These are phyloP conservation scores for Ips typographus DNA, from an alignment of 1,140 invertebrate genomes.

Conservation along the genomic window DNA sequence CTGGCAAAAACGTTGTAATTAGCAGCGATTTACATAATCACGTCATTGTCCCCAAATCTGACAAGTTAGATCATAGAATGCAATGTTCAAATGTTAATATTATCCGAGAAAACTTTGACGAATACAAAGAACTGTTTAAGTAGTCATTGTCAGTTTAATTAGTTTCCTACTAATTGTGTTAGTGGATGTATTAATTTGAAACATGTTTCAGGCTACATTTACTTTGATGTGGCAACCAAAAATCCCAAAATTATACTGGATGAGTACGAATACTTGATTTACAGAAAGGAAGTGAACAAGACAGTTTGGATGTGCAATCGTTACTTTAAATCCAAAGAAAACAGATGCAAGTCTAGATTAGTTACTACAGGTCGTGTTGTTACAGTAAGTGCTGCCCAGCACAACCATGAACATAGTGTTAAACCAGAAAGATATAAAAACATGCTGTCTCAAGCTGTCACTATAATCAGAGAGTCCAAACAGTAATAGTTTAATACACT, in stretches of 20 bases:
- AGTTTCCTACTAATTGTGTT: background rate
- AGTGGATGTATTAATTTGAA: background rate
- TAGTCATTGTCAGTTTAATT: slow-evolving; percentile 1
- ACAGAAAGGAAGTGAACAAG: slow-evolving; percentile 37
- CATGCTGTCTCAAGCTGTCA: slow-evolving; percentile 39
- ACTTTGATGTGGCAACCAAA: slow-evolving; percentile 43
- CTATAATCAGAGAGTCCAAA: slow-evolving; percentile 34
- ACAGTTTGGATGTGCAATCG: slow-evolving; percentile 43
- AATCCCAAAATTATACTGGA: slow-evolving; percentile 45
- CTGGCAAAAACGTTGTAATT: slow-evolving; percentile 35
- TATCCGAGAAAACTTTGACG: slow-evolving; percentile 33
- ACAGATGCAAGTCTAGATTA: slow-evolving; percentile 43
- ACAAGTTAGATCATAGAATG: slow-evolving; percentile 16
- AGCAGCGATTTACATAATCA: slow-evolving; percentile 39
- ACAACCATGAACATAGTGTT: slow-evolving; percentile 37
- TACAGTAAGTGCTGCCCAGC: slow-evolving; percentile 38
- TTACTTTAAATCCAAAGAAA: slow-evolving; percentile 41
- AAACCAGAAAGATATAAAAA: slow-evolving; percentile 34
- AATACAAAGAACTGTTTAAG: slow-evolving; percentile 19
- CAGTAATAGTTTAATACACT: slow-evolving; percentile 2
- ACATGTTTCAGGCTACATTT: slow-evolving; percentile 39
- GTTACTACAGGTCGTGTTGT: slow-evolving; percentile 40
- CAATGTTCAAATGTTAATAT: slow-evolving; percentile 31
- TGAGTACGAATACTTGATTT: slow-evolving; percentile 41
- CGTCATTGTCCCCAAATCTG: slow-evolving; percentile 29